Evolutionary conservation across 2,888 invertebrate species (phyloP).

Genomic region (Heliconius sara): DNA sequence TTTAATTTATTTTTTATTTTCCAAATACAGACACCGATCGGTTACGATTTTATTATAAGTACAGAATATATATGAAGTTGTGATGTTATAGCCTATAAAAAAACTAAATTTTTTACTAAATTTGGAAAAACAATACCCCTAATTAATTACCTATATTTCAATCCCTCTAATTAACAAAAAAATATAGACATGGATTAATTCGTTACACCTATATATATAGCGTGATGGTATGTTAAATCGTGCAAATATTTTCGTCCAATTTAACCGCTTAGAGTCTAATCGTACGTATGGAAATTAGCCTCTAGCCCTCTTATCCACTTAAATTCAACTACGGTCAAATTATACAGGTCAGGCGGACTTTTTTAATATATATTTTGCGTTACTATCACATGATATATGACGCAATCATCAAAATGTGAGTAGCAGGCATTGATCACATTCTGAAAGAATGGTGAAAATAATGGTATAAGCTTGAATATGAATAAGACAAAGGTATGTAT

Average conservation of each 20-base stretch:
- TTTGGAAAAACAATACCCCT: neutral
- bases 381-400: too few relatives aligned
- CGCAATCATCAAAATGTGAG: too few relatives aligned
- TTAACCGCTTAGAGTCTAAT: constrained; percentile 33
- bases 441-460: too few relatives aligned
- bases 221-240: constrained; percentile 31
- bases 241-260: constrained; percentile 34
- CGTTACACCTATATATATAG: constrained; percentile 6
- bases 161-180: neutral
- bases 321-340: constrained; percentile 19
- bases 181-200: neutral
- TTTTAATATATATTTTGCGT: neutral
- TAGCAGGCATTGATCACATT: too few relatives aligned
- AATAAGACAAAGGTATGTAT: too few relatives aligned
- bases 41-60: too few relatives aligned
- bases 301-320: constrained; percentile 34
- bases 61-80: too few relatives aligned
- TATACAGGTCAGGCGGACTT: neutral
- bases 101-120: neutral
- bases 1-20: too few relatives aligned
- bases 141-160: too few relatives aligned
- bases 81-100: neutral
- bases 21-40: too few relatives aligned
- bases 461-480: too few relatives aligned
- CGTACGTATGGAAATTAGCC: constrained; percentile 35